A percentile compares a stretch with the other conserved stretches of the same genome.
Evolutionary conservation across 2,797 vertebrate genomes (phyloP).

Genomic region (Lycodopsis pacificus): DNA sequence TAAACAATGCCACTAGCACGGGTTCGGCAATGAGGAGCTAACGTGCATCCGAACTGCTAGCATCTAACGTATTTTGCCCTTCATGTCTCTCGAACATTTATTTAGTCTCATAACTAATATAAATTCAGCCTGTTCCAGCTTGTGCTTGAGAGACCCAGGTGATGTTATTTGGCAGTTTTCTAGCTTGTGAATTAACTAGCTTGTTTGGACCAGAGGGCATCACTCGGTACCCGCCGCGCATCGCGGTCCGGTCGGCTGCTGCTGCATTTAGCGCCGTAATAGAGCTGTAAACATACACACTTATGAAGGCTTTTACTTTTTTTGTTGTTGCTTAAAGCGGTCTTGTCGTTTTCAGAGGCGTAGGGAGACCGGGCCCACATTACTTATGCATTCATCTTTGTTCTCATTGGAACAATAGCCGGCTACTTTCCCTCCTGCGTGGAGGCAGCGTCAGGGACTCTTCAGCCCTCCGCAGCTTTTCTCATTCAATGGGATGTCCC

Average conservation of each 20-base stretch:
- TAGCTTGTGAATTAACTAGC: conserved; percentile 45
- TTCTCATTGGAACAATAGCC: conserved; percentile 85
- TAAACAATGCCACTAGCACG: conserved; percentile 69
- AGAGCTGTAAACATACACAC: background rate
- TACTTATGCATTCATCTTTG: conserved; percentile 83
- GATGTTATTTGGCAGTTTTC: background rate
- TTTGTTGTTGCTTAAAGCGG: background rate
- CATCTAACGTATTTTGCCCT: background rate
- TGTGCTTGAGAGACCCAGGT: accelerated
- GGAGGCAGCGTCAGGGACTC: conserved; percentile 47
- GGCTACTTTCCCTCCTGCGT: conserved; percentile 41
- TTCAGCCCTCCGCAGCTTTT: conserved; percentile 57
- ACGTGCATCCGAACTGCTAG: background rate
- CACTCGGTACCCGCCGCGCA: conserved; percentile 25
- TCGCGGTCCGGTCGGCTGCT: conserved; percentile 7
- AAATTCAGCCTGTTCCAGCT: background rate
- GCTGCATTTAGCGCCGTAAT: background rate
- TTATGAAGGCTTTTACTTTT: conserved; percentile 6
- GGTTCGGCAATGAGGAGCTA: conserved; percentile 23
- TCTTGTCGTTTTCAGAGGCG: background rate
- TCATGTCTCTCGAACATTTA: background rate
- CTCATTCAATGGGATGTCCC: conserved; percentile 68
- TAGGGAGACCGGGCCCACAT: conserved; percentile 61
- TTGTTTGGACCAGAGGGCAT: conserved; percentile 24
- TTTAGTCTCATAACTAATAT: background rate